Percentiles rank a stretch among this genome's conserved stretches.
Evolutionary conservation across 1,140 invertebrate genomes (phyloP).

Genomic region (Chrysomallon squamiferum): DNA sequence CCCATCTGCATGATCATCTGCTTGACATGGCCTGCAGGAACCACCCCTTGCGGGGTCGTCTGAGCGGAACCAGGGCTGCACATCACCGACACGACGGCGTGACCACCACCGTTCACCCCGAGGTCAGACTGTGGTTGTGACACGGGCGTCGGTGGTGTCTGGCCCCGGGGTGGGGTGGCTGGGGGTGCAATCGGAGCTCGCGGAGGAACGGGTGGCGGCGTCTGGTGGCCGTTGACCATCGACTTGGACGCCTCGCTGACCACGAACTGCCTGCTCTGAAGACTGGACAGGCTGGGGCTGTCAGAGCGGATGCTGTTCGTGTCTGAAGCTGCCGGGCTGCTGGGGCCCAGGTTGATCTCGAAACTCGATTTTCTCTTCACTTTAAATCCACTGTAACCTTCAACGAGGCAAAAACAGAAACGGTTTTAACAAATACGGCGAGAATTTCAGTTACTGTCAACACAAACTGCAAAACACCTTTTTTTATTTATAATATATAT

Average conservation of each 20-base stretch:
- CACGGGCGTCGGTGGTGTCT: constrained; percentile 37
- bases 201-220: constrained; percentile 78
- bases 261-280: background rate
- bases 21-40: constrained; percentile 71
- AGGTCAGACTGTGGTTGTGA: constrained; percentile 21
- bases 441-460: too few species aligned
- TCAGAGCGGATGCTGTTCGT: constrained; percentile 88
- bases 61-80: constrained; percentile 5
- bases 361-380: constrained; percentile 85
- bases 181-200: constrained; percentile 39
- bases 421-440: too few species aligned
- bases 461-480: too few species aligned
- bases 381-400: constrained; percentile 63
- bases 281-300: constrained; percentile 71
- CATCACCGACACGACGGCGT: background rate
- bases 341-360: constrained; percentile 68
- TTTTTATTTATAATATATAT: too few species aligned
- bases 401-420: background rate
- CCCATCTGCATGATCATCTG: constrained; percentile 87
- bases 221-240: constrained; percentile 60
- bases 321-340: constrained; percentile 80
- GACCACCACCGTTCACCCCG: background rate
- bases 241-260: constrained; percentile 35
- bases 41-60: background rate
- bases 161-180: constrained; percentile 37